Conservation (phyloP, 2,113 vertebrate species). For the Dicentrarchus labrax region DNA sequence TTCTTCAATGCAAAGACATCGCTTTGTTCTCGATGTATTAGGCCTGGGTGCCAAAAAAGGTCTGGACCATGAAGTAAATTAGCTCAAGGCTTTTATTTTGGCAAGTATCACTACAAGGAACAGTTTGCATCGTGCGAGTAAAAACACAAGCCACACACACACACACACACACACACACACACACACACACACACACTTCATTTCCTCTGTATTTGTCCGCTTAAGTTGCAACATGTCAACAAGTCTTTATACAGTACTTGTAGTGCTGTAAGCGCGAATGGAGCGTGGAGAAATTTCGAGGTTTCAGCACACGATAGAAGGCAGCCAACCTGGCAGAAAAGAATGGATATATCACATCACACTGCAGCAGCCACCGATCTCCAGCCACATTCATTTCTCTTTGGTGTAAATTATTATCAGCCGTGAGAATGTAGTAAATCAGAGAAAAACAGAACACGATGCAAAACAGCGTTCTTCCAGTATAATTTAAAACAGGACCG, state of each 20-base stretch:
- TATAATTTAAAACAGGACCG: no score
- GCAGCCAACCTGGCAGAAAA: not conserved
- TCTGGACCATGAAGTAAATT: constrained; percentile 10
- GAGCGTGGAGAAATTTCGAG: no score
- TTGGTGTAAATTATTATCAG: not conserved
- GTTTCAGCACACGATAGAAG: constrained; percentile 22
- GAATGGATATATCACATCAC: constrained; percentile 29
- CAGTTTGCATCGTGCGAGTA: no score
- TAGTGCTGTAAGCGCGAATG: not conserved
- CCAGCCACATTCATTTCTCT: not conserved
- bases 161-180: not conserved
- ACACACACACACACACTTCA: not conserved
- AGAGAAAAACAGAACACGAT: no score
- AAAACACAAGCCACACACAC: no score
- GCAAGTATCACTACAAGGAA: no score
- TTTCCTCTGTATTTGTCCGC: constrained; percentile 16
- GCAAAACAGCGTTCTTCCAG: no score
- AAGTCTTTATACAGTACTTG: not conserved
- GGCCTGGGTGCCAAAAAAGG: not conserved
- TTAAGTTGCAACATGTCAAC: constrained; percentile 6
- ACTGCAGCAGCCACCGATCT: not conserved
- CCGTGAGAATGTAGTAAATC: not conserved
- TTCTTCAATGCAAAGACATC: constrained; percentile 34
- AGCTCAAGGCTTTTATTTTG: constrained; percentile 23
- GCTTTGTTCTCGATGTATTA: constrained; percentile 50